These are phyloP conservation scores for Catharus bicknelli DNA, from an alignment of 2,113 vertebrate genomes.

Conservation along the genomic window DNA sequence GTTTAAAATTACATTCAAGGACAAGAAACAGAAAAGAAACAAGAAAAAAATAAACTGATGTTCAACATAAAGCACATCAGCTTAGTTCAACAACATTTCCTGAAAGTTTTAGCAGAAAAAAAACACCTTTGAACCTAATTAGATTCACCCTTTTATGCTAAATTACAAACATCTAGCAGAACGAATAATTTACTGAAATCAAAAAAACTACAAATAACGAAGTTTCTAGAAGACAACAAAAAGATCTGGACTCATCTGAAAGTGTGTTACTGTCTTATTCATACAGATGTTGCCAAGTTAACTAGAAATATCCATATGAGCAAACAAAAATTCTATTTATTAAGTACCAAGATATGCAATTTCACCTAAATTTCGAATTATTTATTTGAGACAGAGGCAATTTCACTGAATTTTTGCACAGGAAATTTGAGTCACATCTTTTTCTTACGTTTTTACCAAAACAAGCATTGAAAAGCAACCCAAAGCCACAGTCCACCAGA, in stretches of 20 bases:
- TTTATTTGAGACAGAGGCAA: not conserved
- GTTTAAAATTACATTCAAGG: not conserved
- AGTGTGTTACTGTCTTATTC: not conserved
- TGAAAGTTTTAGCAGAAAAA: not conserved
- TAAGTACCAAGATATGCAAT: rapidly evolving
- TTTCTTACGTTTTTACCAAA: not conserved
- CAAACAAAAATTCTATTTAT: not conserved
- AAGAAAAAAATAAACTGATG: not conserved
- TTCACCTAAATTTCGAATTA: not conserved
- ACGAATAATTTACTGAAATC: not conserved
- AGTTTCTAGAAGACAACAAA: not conserved
- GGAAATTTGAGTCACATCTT: not conserved
- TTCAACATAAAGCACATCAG: not conserved
- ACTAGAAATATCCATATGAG: not conserved
- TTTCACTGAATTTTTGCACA: not conserved
- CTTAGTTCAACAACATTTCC: not conserved
- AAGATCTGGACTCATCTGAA: not conserved
- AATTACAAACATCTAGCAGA: not conserved
- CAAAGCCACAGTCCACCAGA: not conserved
- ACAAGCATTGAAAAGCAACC: not conserved
- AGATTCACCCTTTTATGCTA: not conserved
- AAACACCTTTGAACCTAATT: not conserved
- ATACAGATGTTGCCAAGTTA: not conserved
- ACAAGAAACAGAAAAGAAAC: not conserved
- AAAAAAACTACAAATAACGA: not conserved